Evolutionary conservation across 2,888 invertebrate genomes (phyloP).

Genomic region (Archips xylosteana): DNA sequence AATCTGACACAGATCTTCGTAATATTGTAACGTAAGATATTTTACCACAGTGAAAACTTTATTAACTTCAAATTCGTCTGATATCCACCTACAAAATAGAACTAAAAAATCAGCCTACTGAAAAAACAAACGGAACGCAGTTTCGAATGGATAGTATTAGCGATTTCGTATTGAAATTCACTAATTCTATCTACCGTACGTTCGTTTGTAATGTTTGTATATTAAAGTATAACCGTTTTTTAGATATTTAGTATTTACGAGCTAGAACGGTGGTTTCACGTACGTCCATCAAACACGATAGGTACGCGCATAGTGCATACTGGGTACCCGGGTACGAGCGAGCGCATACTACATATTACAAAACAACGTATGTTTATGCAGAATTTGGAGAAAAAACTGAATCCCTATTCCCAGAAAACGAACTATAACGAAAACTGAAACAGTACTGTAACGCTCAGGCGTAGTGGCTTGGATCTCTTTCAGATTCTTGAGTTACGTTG

Average conservation of each 20-base stretch:
- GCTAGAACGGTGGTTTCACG: neutral
- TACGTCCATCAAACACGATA: conserved; percentile 3
- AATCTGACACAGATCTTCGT: too few species aligned
- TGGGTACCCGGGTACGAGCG: neutral
- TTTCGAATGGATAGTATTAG: too few species aligned
- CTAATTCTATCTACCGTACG: too few species aligned
- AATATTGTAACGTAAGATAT: too few species aligned
- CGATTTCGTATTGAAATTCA: too few species aligned
- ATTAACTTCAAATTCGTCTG: too few species aligned
- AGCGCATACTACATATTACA: neutral
- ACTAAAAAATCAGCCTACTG: too few species aligned
- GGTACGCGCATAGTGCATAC: neutral
- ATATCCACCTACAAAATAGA: too few species aligned
- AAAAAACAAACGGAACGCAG: too few species aligned
- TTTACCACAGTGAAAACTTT: too few species aligned
- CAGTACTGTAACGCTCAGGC: neutral
- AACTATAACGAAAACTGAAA: too few species aligned
- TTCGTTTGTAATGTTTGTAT: too few species aligned
- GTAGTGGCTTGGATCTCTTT: neutral
- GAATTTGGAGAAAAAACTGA: neutral
- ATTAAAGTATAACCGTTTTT: neutral
- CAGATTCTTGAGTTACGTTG: neutral
- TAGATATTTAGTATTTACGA: conserved; percentile 1
- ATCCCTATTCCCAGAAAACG: neutral
- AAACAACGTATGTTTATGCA: neutral